Percentiles rank a stretch among this genome's conserved stretches.
These are phyloP conservation scores for Cichlasoma orientale DNA, from an alignment of 2,797 vertebrate genomes.

Conservation along the genomic window DNA sequence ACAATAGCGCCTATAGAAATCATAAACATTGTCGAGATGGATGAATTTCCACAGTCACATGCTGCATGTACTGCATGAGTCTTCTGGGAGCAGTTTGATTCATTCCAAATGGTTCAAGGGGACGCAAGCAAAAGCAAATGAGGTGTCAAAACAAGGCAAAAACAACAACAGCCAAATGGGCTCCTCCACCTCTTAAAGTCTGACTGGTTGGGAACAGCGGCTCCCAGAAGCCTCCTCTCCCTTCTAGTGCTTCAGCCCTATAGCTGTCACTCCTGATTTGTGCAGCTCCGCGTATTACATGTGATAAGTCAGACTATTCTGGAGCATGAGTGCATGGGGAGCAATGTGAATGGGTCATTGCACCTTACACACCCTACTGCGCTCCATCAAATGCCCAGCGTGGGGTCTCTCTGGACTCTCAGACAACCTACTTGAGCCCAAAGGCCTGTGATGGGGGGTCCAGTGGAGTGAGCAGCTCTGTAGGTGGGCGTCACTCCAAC, in stretches of 20 bases:
- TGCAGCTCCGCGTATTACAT: constrained; percentile 53
- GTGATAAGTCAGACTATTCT: constrained; percentile 61
- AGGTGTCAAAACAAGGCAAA: constrained; percentile 36
- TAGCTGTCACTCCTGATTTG: constrained; percentile 60
- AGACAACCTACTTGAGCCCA: constrained; percentile 55
- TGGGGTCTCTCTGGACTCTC: constrained; percentile 81
- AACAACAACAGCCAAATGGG: constrained; percentile 65
- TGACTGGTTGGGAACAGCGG: constrained; percentile 44
- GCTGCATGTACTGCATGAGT: neutral
- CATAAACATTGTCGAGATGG: constrained; percentile 20
- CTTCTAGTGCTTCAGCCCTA: constrained; percentile 23
- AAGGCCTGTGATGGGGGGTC: constrained; percentile 37
- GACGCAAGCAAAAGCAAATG: constrained; percentile 3
- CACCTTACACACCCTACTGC: constrained; percentile 89
- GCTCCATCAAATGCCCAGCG: constrained; percentile 89
- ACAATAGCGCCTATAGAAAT: constrained; percentile 40
- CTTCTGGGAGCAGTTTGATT: neutral
- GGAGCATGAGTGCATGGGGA: constrained; percentile 63
- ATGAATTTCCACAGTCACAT: neutral
- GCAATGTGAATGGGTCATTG: constrained; percentile 83
- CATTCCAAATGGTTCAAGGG: constrained; percentile 39
- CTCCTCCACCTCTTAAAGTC: constrained; percentile 41
- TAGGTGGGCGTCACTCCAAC: constrained; percentile 61
- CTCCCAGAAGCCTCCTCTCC: constrained; percentile 51
- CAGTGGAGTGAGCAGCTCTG: constrained; percentile 36